Conservation (phyloP, 2,113 vertebrate genomes). For the Gymnobelideus leadbeateri region DNA sequence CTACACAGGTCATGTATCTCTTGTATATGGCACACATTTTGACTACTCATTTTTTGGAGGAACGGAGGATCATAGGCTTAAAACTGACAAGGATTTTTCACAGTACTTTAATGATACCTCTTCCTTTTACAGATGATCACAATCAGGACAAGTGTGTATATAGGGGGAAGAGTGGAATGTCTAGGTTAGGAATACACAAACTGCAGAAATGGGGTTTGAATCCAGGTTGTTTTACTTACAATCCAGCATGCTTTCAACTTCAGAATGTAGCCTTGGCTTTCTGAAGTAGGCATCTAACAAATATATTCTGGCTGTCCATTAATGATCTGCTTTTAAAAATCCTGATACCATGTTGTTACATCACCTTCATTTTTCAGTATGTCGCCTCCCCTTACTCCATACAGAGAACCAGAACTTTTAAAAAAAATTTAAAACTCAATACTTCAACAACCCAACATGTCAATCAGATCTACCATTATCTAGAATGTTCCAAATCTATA, state of each 20-base stretch:
- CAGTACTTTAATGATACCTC: neutral
- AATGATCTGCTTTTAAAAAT: neutral
- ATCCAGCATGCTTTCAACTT: neutral
- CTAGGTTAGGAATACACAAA: neutral
- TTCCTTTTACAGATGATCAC: neutral
- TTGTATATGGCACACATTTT: neutral
- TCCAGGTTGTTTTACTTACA: neutral
- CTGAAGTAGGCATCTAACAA: neutral
- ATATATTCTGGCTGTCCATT: neutral
- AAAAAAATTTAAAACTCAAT: neutral
- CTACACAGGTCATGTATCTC: neutral
- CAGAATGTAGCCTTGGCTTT: neutral
- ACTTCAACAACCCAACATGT: neutral
- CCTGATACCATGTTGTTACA: neutral
- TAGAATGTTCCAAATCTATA: neutral
- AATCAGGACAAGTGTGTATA: neutral
- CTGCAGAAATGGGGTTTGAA: neutral
- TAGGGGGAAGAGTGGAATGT: neutral
- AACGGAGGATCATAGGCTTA: neutral
- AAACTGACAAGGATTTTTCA: neutral
- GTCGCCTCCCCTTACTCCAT: neutral
- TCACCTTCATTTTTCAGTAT: neutral
- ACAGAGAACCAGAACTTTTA: neutral
- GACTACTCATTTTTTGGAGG: neutral
- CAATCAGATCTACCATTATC: neutral